Evolutionary conservation across 2,113 vertebrate species (phyloP).

Genomic region (Isichthys henryi): DNA sequence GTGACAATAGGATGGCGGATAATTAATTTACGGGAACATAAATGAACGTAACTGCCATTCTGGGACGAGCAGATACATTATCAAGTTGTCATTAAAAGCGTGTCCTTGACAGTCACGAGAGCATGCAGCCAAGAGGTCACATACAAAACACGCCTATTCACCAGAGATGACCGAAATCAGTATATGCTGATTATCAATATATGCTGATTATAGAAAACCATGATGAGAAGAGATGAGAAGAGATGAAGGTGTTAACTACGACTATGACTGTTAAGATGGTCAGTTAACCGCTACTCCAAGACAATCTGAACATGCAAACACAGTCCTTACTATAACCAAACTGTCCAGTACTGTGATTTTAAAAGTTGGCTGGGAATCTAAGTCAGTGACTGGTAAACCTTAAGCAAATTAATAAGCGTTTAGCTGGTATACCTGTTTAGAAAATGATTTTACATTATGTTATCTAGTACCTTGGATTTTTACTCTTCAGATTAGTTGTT

Average conservation of each 20-base stretch:
- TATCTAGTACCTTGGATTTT: neutral
- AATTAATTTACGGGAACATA: slow-evolving; percentile 52
- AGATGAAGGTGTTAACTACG: neutral
- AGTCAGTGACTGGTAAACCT: neutral
- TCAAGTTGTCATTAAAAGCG: slow-evolving; percentile 32
- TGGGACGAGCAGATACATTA: slow-evolving; percentile 25
- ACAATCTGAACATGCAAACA: neutral
- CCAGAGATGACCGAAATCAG: neutral
- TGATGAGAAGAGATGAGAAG: too few relatives aligned
- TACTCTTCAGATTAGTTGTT: neutral
- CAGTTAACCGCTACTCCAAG: neutral
- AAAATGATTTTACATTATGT: neutral
- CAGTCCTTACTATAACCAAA: neutral
- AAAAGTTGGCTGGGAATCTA: neutral
- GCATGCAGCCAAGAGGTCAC: slow-evolving; percentile 6
- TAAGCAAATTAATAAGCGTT: neutral
- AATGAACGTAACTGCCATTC: slow-evolving; percentile 49
- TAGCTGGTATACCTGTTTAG: neutral
- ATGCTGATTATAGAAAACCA: neutral
- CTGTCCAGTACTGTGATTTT: neutral
- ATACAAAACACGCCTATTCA: neutral
- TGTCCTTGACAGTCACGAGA: slow-evolving; percentile 23
- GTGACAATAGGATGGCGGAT: slow-evolving; percentile 48
- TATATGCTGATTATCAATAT: neutral
- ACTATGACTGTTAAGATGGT: neutral